Percentiles rank a stretch among this genome's conserved stretches.
Conservation (phyloP, 2,113 vertebrate species). For the Fulmarus glacialis region DNA sequence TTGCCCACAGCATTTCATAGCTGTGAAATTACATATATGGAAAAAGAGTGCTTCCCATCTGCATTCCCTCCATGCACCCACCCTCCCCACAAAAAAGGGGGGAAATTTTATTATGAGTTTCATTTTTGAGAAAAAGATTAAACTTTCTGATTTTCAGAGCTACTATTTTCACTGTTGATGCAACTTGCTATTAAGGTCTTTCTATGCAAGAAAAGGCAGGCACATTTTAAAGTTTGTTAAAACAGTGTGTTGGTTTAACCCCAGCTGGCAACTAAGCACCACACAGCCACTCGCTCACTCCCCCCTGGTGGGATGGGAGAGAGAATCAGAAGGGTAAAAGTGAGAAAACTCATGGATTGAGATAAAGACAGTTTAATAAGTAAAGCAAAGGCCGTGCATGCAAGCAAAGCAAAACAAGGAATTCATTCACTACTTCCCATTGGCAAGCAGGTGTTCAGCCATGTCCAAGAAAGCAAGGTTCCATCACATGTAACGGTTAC, state of each 20-base stretch:
- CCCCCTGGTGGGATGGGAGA: neutral
- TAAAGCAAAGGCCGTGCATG: fast-evolving
- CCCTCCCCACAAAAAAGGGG: fast-evolving
- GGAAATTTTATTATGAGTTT: neutral
- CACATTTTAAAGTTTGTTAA: neutral
- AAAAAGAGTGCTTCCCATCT: neutral
- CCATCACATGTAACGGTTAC: fast-evolving
- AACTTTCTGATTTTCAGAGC: neutral
- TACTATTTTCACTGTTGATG: neutral
- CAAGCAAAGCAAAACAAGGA: neutral
- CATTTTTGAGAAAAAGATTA: neutral
- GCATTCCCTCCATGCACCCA: fast-evolving
- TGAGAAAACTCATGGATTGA: neutral
- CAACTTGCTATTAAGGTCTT: neutral
- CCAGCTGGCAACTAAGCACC: too few relatives aligned
- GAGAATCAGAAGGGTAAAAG: neutral
- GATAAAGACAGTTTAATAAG: neutral
- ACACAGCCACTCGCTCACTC: neutral
- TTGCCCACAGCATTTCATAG: neutral
- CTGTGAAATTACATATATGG: neutral
- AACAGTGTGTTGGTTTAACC: neutral
- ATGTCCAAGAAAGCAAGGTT: neutral
- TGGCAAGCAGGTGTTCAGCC: neutral
- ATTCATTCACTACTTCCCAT: neutral
- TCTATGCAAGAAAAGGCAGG: neutral